These are phyloP conservation scores for Venturia canescens DNA, from an alignment of 1,140 invertebrate genomes.

Conservation along the genomic window DNA sequence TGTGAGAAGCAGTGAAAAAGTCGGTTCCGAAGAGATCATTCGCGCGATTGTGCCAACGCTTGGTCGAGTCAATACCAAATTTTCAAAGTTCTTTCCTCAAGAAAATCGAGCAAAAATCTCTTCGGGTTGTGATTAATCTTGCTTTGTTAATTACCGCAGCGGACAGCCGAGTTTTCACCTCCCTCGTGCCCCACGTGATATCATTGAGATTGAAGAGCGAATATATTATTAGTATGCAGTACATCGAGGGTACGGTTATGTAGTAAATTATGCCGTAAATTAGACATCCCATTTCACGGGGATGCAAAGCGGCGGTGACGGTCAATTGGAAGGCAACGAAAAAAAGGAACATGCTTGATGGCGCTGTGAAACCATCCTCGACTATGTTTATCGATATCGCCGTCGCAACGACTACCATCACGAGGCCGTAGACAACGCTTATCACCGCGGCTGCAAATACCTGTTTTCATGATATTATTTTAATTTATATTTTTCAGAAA, in stretches of 20 bases:
- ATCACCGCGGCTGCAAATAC: conserved; percentile 79
- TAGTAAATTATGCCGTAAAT: conserved; percentile 81
- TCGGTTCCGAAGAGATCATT: no score
- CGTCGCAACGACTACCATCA: conserved; percentile 85
- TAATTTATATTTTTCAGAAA: no score
- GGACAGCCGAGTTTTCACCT: conserved; percentile 71
- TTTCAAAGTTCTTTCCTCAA: no score
- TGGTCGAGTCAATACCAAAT: no score
- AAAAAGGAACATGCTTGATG: conserved; percentile 78
- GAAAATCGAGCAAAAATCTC: not conserved
- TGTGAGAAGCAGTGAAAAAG: not conserved
- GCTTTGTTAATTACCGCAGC: conserved; percentile 61
- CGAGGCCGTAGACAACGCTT: conserved; percentile 80
- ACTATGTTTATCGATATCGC: conserved; percentile 78
- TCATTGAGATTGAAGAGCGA: conserved; percentile 82
- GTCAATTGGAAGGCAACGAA: conserved; percentile 72
- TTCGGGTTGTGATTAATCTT: not conserved
- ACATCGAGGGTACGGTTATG: conserved; percentile 83
- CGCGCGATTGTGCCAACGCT: no score
- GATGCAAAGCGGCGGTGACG: conserved; percentile 80
- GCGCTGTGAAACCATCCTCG: conserved; percentile 77
- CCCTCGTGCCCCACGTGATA: conserved; percentile 84
- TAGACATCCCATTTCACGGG: conserved; percentile 79
- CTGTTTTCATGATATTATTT: conserved; percentile 62
- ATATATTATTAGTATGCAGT: conserved; percentile 83